These are phyloP conservation scores for Drosophila suzukii DNA, from an alignment of 1,140 invertebrate species.

Conservation along the genomic window DNA sequence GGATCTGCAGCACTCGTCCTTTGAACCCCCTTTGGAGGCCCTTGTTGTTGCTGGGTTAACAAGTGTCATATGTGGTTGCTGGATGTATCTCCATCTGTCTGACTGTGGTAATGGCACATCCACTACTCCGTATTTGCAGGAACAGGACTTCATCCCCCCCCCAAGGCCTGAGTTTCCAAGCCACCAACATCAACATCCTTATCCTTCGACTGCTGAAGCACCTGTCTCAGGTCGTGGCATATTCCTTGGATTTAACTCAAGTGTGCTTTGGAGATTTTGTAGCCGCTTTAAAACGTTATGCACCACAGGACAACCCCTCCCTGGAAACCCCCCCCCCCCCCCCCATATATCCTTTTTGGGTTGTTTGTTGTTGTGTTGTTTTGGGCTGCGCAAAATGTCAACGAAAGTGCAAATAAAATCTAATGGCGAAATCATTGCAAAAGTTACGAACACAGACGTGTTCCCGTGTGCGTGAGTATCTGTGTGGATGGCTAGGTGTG, in stretches of 20 bases:
- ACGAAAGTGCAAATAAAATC: slow-evolving; percentile 82
- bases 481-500: slow-evolving; percentile 24
- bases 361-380: slow-evolving; percentile 46
- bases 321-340: background rate
- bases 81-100: slow-evolving; percentile 44
- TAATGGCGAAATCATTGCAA: slow-evolving; percentile 80
- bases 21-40: slow-evolving; percentile 6
- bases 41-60: slow-evolving; percentile 71
- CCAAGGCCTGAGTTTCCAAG: background rate
- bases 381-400: slow-evolving; percentile 73
- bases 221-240: slow-evolving; percentile 47
- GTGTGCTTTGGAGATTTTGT: slow-evolving; percentile 81
- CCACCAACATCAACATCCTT: slow-evolving; percentile 10
- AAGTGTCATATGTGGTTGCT: slow-evolving; percentile 78
- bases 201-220: slow-evolving; percentile 23
- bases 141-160: background rate
- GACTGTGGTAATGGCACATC: slow-evolving; percentile 39
- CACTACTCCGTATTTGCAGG: slow-evolving; percentile 11
- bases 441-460: slow-evolving; percentile 45
- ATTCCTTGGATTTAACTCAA: slow-evolving; percentile 77
- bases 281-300: slow-evolving; percentile 66
- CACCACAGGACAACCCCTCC: slow-evolving; percentile 9
- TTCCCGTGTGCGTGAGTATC: slow-evolving; percentile 8
- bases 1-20: slow-evolving; percentile 3
- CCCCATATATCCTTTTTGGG: slow-evolving; percentile 10